Base-by-base conservation (phyloP, 2,888 invertebrate genomes). In the Cistogaster globosa region DNA sequence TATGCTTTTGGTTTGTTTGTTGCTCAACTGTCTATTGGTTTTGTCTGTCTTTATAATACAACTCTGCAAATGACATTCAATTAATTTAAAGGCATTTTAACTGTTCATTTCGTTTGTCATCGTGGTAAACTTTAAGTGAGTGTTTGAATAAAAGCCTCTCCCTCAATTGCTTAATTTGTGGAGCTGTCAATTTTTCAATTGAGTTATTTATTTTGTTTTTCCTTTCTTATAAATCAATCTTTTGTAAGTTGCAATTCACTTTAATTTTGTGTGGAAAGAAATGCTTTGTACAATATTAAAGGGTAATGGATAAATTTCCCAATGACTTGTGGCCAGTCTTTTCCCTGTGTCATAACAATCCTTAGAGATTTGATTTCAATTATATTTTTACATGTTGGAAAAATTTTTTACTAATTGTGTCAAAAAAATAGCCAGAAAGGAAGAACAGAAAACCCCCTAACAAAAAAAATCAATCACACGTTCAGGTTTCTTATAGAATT, bases 1-100 rank as follows among this genome's bases (percentile, higher is more conserved):
- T 38, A 38, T 4, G 2, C 2, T 38, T 1, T 38, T 38, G 7
- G 7, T 4, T 32, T 0, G 16, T 42, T 32, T 38, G 45, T 18
- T 18, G n/a, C 26, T 42, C 20, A 48, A n/a, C 51, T 48, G 26
- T 22, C n/a, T 38, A 22, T 22, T 58, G 20, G 45, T 16, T 48
- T 67, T 58, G 65, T 51, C 18, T 65, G 55, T 36, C 58, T 38
- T 36, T 78, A 53, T 22, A 18, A 48, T 80, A n/a, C 58, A 57
- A 42, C 53, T 58, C 79, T 84, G 84, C 32, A 67, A 84, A 79
- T 79, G 84, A 60, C 84, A 84, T 79, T 84, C 79, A 84, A 84
- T 84, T 84, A 84, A 79, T 79, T 75, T 79, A 79, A 76, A 71
- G 75, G 65, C 62, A 75, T 71, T 84, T 84, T 76, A 79, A 76